Base-by-base conservation (phyloP, 2,888 invertebrate species). In the Rotaria sp. region DNA sequence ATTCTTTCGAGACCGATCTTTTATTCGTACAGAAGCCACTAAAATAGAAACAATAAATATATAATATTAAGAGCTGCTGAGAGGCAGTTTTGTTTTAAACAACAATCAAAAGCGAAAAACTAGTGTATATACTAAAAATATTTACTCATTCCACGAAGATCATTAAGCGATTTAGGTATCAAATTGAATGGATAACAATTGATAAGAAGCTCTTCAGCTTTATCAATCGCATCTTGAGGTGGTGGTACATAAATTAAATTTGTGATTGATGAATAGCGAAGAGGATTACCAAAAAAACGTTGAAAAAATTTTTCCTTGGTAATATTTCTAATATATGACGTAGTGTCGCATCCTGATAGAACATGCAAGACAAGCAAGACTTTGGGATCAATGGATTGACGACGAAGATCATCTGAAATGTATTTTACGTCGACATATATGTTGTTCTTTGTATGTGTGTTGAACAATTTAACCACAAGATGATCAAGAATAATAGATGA, bases 81-180 rank as follows among this genome's bases (percentile, higher is more conserved):
- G 41, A 41, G 41, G 8, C 3, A 41, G 41, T 41, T 41, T 41
- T 41, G 41, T 41, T 5, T 5, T 8, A 41, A 3, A 41, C 8
- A 41, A 41, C 5, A 41, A 41, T 41, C 41, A 8, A 41, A n/a
- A n/a, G n/a, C n/a, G 55, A 55, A 55, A 24, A 55, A 24, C 24
- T 21, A 24, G 3, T 26, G 24, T 24, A 24, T 55, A 4, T 24
- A 55, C 3, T 55, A 26, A 55, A 55, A 55, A 24, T 8, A 55
- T 24, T 55, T 55, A 55, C 55, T 55, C 55, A 55, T 67, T 67
- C 67, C 67, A 35, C 67, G 67, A 67, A 67, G 67, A 35, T 67
- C 67, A 18, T 67, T 18, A 35, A 67, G 35, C 0, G 67, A 67
- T 67, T 30, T 30, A 35, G 67, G 15, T 8, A 35, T 4, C 11